Evolutionary conservation across 2,797 vertebrate species (phyloP), one percentile per base, ranked within the genome.

Genomic region (Merluccius polli): DNA sequence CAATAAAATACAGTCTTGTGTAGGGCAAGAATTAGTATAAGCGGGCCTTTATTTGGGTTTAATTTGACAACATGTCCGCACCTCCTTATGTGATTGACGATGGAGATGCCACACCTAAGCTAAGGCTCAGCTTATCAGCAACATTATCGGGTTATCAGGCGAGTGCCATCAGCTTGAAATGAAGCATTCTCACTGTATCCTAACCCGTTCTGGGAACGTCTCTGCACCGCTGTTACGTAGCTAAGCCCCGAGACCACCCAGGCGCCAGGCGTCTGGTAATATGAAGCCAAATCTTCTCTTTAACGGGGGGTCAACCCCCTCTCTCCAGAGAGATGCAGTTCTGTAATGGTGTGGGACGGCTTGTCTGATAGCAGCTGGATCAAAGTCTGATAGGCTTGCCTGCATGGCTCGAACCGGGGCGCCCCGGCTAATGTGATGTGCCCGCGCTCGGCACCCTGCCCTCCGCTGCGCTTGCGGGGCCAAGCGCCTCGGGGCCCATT

Each of bases 221-320:
- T 59, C 78, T 80, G 80, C 82, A 79, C 74, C 76, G 41, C 87
- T 88, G 87, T 90, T 90, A 89, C 15, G 71, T 44, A 73, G 82
- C 84, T 89, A 85, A 86, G 85, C 79, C 72, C 75, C 0, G 31
- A 79, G 93, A 94, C 94, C 94, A 94, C 94, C 93, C 93, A 90
- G 84, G 82, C 29, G 81, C 21, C 71, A 36, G 69, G 73, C 86
- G 83, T 88, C 86, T 85, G 83, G 87, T 88, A 90, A 79, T 85
- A 73, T 71, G 75, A 89, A 83, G 83, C 89, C 81, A 76, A 83
- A 75, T 72, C 82, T 78, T 83, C 84, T 87, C 83, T 91, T 83
- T 86, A 90, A 93, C 90, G 87, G 80, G 82, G 86, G 82, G 80
- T 78, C 80, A 85, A 82, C 78, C 70, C 75, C 82, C 85, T 89